phyloP scores from a whole-genome alignment of 2,113 vertebrate genomes.

The Mesembrinibis cayennensis region DNA sequence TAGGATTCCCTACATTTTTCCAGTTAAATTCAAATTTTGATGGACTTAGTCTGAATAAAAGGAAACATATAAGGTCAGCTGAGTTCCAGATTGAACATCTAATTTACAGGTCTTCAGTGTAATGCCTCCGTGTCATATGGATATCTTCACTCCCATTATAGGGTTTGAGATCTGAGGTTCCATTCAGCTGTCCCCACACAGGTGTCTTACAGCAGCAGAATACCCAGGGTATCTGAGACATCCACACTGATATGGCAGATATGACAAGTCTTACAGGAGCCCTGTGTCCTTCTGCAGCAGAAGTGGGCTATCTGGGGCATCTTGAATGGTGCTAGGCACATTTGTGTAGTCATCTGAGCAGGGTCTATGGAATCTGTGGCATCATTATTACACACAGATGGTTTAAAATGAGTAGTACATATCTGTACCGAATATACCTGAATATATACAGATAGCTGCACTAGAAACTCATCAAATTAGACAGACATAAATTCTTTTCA shows the following conservation, averaged over 20 bases:
- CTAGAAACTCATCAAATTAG: not conserved
- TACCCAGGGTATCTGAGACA: too few species aligned
- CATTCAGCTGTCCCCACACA: not conserved
- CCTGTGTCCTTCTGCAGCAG: not conserved
- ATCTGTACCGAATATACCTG: not conserved
- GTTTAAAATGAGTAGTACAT: fast-evolving
- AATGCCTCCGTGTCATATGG: not conserved
- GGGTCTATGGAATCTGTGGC: not conserved
- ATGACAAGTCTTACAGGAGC: not conserved
- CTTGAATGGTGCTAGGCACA: fast-evolving
- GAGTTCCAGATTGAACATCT: not conserved
- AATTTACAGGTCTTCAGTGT: not conserved
- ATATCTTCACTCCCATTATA: not conserved
- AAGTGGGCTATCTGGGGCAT: not conserved
- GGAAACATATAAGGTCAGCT: not conserved
- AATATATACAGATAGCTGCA: not conserved
- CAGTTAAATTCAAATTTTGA: not conserved
- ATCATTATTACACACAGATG: not conserved
- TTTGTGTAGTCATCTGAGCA: not conserved
- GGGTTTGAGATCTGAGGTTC: not conserved
- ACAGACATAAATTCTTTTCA: not conserved
- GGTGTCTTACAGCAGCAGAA: not conserved
- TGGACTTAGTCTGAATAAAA: not conserved
- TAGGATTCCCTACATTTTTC: not conserved
- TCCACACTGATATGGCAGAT: not conserved